phyloP scores from a whole-genome alignment of 2,113 vertebrate genomes.

The Neogobius melanostomus region DNA sequence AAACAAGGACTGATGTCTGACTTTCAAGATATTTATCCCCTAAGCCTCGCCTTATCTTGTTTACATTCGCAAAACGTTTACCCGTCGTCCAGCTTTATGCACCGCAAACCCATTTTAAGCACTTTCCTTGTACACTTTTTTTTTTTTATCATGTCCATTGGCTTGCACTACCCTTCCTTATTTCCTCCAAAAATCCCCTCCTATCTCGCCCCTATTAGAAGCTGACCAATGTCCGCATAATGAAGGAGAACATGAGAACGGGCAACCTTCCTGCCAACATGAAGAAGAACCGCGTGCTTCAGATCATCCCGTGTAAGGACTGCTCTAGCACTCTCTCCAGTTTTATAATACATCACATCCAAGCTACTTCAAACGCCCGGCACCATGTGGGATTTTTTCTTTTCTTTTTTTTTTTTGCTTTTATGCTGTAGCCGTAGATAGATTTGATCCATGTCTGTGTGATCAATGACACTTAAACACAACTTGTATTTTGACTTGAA shows the following conservation, averaged over 20 bases:
- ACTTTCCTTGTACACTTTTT: neutral
- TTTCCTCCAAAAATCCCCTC: neutral
- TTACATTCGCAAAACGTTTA: slow-evolving; percentile 14
- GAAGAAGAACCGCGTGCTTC: slow-evolving; percentile 98
- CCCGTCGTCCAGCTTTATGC: slow-evolving; percentile 25
- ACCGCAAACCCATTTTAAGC: slow-evolving; percentile 3
- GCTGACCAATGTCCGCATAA: slow-evolving; percentile 94
- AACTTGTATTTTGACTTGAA: slow-evolving; percentile 24
- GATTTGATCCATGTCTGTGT: slow-evolving; percentile 45
- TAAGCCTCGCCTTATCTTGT: neutral
- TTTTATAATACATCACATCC: slow-evolving; percentile 68
- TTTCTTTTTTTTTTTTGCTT: neutral
- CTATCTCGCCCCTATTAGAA: slow-evolving; percentile 76
- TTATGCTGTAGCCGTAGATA: slow-evolving; percentile 31
- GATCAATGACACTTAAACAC: slow-evolving; percentile 51
- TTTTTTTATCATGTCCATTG: slow-evolving; percentile 13
- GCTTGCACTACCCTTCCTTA: neutral
- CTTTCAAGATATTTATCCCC: slow-evolving; percentile 20
- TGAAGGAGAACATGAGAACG: slow-evolving; percentile 98
- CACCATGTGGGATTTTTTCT: slow-evolving; percentile 32
- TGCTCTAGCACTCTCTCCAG: slow-evolving; percentile 20
- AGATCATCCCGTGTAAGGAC: slow-evolving; percentile 97
- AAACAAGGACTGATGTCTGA: slow-evolving; percentile 17
- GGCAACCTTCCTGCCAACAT: slow-evolving; percentile 96
- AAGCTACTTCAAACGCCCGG: slow-evolving; percentile 56